Evolutionary conservation across 2,888 invertebrate genomes (phyloP).

Genomic region (Zelleria hepariella): DNA sequence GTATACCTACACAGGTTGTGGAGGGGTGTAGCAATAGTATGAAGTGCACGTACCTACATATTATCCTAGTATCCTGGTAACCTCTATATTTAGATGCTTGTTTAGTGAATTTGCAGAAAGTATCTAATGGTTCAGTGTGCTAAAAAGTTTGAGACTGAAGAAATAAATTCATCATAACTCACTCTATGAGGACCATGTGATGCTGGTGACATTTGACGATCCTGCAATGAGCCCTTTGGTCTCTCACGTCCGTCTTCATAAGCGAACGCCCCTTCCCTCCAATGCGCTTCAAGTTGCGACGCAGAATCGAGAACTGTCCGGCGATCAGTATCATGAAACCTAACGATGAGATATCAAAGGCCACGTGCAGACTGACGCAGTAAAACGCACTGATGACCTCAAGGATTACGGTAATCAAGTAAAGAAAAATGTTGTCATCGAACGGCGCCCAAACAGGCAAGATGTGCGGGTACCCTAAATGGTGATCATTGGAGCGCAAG

Average conservation of each 20-base stretch:
- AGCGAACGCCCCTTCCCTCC: constrained; percentile 31
- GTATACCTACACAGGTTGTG: too few species aligned
- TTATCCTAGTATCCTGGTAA: too few species aligned
- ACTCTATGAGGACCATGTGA: constrained; percentile 35
- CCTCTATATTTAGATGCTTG: too few species aligned
- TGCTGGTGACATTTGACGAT: constrained; percentile 38
- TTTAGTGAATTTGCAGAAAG: too few species aligned
- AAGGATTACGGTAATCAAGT: constrained; percentile 25
- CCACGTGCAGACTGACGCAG: constrained; percentile 37
- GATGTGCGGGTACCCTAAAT: constrained; percentile 34
- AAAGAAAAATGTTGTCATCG: constrained; percentile 26
- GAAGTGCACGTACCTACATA: neutral
- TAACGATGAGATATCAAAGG: constrained; percentile 39
- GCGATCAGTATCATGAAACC: constrained; percentile 49
- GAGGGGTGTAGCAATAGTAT: too few species aligned
- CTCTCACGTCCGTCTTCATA: constrained; percentile 23
- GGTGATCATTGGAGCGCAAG: constrained; percentile 15
- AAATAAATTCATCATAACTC: constrained; percentile 18
- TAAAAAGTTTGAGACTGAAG: neutral
- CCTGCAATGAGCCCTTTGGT: constrained; percentile 34
- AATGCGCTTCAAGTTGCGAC: constrained; percentile 32
- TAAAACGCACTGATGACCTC: constrained; percentile 38
- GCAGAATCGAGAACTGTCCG: constrained; percentile 40
- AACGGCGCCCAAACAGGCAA: constrained; percentile 42
- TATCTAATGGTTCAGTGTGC: too few species aligned